Conservation (phyloP, 2,113 vertebrate species). For the Lepus timidus region DNA sequence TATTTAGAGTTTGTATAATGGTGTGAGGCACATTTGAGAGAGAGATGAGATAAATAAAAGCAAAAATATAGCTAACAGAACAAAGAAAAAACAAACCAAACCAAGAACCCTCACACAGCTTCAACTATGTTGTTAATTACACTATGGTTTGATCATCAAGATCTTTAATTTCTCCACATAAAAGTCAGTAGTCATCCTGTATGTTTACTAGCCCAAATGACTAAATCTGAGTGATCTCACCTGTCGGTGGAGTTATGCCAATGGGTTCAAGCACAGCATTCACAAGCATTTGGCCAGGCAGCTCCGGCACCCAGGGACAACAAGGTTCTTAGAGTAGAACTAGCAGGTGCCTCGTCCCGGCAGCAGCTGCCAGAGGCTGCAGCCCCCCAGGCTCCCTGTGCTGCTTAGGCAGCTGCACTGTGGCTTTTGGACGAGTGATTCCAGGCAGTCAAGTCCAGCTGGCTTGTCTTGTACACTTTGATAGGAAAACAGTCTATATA, state of each 20-base stretch:
- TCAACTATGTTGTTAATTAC: slow-evolving; percentile 58
- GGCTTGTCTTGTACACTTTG: background rate
- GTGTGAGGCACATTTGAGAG: slow-evolving; percentile 56
- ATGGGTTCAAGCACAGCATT: background rate
- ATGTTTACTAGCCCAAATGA: background rate
- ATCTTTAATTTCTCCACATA: slow-evolving; percentile 30
- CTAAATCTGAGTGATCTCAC: background rate
- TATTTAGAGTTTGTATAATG: slow-evolving; percentile 51
- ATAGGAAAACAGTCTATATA: background rate
- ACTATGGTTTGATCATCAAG: slow-evolving; percentile 59
- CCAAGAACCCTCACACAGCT: background rate
- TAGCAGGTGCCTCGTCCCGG: background rate
- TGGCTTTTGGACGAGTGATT: fast-evolving
- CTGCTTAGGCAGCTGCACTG: background rate
- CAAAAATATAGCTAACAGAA: slow-evolving; percentile 53
- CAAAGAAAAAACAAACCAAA: background rate
- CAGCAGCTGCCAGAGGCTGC: fast-evolving
- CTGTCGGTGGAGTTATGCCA: background rate
- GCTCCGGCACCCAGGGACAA: background rate
- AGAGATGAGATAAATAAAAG: slow-evolving; percentile 68
- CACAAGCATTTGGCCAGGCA: fast-evolving
- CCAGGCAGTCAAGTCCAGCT: background rate
- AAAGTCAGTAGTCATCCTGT: slow-evolving; percentile 32
- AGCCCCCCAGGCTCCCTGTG: fast-evolving
- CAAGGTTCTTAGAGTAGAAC: background rate